Conservation (phyloP, 2,888 invertebrate genomes). For the Iselma pallidipennis region DNA sequence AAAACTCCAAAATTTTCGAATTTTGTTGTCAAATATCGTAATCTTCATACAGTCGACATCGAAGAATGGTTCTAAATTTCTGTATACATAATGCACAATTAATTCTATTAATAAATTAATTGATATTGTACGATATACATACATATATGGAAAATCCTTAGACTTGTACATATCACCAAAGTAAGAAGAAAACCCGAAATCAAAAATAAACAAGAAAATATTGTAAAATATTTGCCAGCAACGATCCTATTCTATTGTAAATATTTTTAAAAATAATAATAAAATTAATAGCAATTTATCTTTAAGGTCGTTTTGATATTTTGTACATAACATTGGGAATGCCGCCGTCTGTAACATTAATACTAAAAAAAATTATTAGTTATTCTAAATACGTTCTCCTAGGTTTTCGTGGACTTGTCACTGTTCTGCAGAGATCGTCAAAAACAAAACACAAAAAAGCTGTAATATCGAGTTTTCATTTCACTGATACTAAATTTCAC, state of each 20-base stretch:
- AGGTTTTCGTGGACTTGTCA: no score
- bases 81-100: neutral
- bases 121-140: neutral
- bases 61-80: neutral
- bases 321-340: conserved; percentile 37
- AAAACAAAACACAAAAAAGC: no score
- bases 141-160: neutral
- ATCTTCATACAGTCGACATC: neutral
- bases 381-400: no score
- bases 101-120: neutral
- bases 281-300: conserved; percentile 22
- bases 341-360: conserved; percentile 7
- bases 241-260: conserved; percentile 37
- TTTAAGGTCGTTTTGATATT: conserved; percentile 37
- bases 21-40: neutral
- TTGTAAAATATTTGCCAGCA: conserved; percentile 17
- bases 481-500: no score
- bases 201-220: neutral
- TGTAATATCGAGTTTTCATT: no score
- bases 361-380: no score
- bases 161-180: conserved; percentile 41
- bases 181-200: conserved; percentile 12
- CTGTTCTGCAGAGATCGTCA: no score
- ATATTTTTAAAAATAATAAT: conserved; percentile 33
- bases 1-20: neutral